A percentile compares a stretch with the other conserved stretches of the same genome.
These are phyloP conservation scores for Eumacrocentrus americanus DNA, from an alignment of 2,888 invertebrate species.

Conservation along the genomic window DNA sequence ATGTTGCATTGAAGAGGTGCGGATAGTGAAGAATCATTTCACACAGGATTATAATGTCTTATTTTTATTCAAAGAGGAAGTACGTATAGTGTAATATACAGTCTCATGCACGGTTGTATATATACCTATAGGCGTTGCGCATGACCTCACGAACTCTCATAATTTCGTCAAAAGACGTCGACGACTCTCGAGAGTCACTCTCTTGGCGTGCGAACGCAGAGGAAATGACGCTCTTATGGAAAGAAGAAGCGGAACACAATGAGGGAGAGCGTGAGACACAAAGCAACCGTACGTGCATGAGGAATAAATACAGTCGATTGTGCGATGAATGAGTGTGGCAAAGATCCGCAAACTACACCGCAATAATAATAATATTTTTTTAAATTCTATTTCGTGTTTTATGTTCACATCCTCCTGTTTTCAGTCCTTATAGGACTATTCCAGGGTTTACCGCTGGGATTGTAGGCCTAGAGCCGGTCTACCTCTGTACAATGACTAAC, in stretches of 20 bases:
- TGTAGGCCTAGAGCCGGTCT: too few relatives aligned
- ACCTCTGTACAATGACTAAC: too few relatives aligned
- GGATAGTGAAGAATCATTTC: too few relatives aligned
- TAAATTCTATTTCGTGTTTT: too few relatives aligned
- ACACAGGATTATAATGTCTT: too few relatives aligned
- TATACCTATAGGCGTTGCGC: conserved; percentile 22
- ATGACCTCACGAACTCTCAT: background rate
- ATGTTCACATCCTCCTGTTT: too few relatives aligned
- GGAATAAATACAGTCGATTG: conserved; percentile 3
- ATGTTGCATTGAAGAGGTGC: too few relatives aligned
- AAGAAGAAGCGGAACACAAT: conserved; percentile 42
- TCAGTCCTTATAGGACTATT: too few relatives aligned
- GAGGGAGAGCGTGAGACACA: conserved; percentile 53
- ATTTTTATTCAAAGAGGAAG: background rate
- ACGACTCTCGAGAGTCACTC: background rate
- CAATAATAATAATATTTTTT: conserved; percentile 1
- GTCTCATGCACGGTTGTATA: background rate
- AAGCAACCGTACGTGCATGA: conserved; percentile 42
- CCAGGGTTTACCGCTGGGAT: too few relatives aligned
- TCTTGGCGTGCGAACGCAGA: conserved; percentile 38
- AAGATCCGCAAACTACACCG: conserved; percentile 12
- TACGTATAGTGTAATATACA: background rate
- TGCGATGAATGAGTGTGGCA: conserved; percentile 21
- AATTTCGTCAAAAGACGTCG: background rate
- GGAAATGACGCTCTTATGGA: conserved; percentile 30